Conservation (phyloP, 2,113 vertebrate species). For the Aptenodytes patagonicus region DNA sequence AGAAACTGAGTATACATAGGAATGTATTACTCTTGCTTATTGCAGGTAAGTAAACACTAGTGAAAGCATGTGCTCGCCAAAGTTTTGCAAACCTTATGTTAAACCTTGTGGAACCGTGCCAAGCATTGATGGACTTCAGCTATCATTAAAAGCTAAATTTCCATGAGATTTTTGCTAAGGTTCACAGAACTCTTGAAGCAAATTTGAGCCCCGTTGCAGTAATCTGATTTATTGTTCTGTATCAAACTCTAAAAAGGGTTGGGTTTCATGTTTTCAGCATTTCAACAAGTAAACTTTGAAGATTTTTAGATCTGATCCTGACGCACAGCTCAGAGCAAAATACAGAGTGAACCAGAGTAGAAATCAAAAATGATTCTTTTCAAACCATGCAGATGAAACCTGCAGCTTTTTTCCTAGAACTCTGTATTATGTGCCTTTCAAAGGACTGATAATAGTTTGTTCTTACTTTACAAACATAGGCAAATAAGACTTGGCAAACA, state of each 20-base stretch:
- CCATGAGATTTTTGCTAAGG: not conserved
- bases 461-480: not conserved
- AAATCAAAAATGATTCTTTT: not conserved
- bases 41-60: not conserved
- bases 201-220: not conserved
- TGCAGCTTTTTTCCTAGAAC: not conserved
- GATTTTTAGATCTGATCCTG: not conserved
- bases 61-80: not conserved
- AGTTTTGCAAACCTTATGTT: not conserved
- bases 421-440: not conserved
- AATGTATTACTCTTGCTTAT: not conserved
- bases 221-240: not conserved
- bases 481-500: constrained; percentile 5
- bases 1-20: not conserved
- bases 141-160: not conserved
- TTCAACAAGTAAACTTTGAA: not conserved
- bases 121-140: not conserved
- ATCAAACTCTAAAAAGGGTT: not conserved
- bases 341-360: not conserved
- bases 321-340: not conserved
- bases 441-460: not conserved
- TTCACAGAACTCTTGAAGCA: not conserved
- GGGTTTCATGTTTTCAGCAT: not conserved
- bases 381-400: not conserved
- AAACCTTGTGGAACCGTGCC: not conserved